Conservation (phyloP, 1,140 invertebrate species). For the Dendroctonus valens region DNA sequence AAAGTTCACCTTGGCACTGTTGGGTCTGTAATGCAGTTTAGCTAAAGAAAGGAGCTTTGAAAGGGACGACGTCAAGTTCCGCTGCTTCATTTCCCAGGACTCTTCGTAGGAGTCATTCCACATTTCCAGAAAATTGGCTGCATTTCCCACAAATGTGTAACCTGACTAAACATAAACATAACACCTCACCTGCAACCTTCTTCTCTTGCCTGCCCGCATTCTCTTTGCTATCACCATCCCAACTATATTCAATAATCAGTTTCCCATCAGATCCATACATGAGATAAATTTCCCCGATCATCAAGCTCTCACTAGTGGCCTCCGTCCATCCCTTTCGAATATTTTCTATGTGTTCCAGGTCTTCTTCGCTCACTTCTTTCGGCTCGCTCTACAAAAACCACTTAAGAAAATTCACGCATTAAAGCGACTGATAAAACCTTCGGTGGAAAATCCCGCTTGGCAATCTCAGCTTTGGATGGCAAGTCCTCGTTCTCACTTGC, state of each 20-base stretch:
- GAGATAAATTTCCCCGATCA: slow-evolving; percentile 86
- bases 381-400: slow-evolving; percentile 3
- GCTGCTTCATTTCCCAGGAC: slow-evolving; percentile 23
- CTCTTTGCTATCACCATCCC: slow-evolving; percentile 53
- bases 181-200: slow-evolving; percentile 18
- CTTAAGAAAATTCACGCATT: no score
- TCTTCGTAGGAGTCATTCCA: slow-evolving; percentile 23
- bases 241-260: slow-evolving; percentile 80
- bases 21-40: slow-evolving; percentile 51
- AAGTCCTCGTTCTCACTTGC: slow-evolving; percentile 20
- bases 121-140: slow-evolving; percentile 27
- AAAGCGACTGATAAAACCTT: no score
- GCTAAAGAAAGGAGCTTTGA: slow-evolving; percentile 63
- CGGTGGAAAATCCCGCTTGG: not conserved
- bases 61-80: slow-evolving; percentile 48
- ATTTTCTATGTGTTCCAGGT: slow-evolving; percentile 51
- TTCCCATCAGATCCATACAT: slow-evolving; percentile 83
- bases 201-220: slow-evolving; percentile 31
- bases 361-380: slow-evolving; percentile 13
- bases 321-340: slow-evolving; percentile 78
- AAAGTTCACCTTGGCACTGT: slow-evolving; percentile 37
- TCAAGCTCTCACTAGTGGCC: slow-evolving; percentile 71
- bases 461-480: slow-evolving; percentile 9
- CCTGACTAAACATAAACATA: not conserved
- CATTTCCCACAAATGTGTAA: not conserved